phyloP scores from a whole-genome alignment of 2,888 invertebrate species.

The Eupithecia insigniata region DNA sequence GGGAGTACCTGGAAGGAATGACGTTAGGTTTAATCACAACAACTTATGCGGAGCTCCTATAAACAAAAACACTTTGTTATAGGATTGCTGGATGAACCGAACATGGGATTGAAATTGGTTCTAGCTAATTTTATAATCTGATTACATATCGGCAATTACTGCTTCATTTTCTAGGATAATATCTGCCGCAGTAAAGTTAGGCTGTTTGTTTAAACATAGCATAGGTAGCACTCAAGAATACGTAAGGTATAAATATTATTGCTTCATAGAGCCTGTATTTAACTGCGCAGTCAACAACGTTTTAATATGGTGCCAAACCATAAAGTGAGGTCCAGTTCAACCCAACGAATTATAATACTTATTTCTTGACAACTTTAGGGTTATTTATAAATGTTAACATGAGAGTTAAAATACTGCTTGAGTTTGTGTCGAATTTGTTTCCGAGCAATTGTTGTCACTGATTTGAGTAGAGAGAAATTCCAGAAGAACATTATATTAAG shows the following conservation, averaged over 20 bases:
- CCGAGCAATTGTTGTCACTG: not conserved
- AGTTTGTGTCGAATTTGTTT: not conserved
- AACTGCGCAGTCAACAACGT: not conserved
- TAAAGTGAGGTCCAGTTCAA: not conserved
- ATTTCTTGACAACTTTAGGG: not conserved
- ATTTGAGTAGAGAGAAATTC: not conserved
- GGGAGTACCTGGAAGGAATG: constrained; percentile 89
- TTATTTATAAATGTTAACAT: not conserved
- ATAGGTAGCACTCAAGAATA: not conserved
- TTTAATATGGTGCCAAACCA: not conserved
- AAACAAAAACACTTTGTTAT: not conserved
- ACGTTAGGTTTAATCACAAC: constrained; percentile 1
- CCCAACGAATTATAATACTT: not conserved
- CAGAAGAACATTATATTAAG: constrained; percentile 8
- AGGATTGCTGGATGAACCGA: not conserved
- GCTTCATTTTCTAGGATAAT: not conserved
- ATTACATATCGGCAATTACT: not conserved
- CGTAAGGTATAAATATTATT: not conserved
- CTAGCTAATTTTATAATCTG: not conserved
- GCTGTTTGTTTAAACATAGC: not conserved
- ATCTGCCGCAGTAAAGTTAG: not conserved
- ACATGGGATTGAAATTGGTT: not conserved
- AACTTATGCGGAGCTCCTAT: not conserved
- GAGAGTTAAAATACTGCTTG: not conserved
- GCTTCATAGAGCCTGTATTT: not conserved